Evolutionary conservation across 2,113 vertebrate species (phyloP).

Genomic region (Asarcornis scutulata): DNA sequence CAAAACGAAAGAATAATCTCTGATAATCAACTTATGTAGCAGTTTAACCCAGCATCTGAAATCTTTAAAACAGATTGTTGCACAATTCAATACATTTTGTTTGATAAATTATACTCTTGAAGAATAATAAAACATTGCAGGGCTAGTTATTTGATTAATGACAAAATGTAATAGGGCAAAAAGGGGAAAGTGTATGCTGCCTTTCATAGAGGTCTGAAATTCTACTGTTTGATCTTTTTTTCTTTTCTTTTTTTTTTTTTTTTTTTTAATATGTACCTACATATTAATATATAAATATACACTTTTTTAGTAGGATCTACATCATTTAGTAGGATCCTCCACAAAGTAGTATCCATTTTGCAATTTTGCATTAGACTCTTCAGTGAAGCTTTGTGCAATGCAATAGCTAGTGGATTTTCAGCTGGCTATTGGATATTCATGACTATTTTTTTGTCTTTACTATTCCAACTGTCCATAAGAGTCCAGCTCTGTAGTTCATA

Average conservation of each 20-base stretch:
- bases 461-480: not conserved
- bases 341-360: not conserved
- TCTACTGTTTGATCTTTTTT: not conserved
- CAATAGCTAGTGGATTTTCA: not conserved
- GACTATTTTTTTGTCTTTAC: not conserved
- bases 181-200: not conserved
- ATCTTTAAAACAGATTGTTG: not conserved
- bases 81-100: not conserved
- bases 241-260: too few relatives aligned
- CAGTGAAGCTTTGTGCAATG: not conserved
- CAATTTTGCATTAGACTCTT: not conserved
- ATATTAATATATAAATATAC: not conserved
- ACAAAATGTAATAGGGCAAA: not conserved
- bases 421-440: not conserved
- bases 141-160: not conserved
- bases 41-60: not conserved
- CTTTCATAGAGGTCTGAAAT: not conserved
- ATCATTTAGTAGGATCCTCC: too few relatives aligned
- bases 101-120: not conserved
- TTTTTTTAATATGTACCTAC: too few relatives aligned
- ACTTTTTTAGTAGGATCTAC: too few relatives aligned
- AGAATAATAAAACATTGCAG: not conserved
- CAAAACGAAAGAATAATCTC: not conserved
- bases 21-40: not conserved
- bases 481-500: not conserved